Percentiles rank a stretch among this genome's conserved stretches.
Evolutionary conservation across 2,113 vertebrate genomes (phyloP).

Genomic region (Sisor rabdophorus): DNA sequence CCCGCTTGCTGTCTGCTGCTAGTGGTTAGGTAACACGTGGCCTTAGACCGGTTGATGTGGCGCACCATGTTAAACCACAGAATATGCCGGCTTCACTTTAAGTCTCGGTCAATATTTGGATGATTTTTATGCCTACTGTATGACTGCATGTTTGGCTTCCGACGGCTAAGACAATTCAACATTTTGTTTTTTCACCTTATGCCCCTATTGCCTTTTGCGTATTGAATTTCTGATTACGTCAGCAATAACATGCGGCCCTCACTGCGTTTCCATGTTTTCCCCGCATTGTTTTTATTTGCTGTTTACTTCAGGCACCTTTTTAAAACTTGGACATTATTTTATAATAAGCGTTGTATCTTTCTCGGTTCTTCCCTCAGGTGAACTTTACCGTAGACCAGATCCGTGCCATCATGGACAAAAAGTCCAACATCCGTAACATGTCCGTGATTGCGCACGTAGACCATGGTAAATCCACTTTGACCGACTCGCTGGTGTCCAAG

Average conservation of each 20-base stretch:
- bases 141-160: neutral
- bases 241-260: too few relatives aligned
- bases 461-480: conserved; percentile 93
- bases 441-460: conserved; percentile 96
- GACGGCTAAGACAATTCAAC: neutral
- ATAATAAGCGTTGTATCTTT: too few relatives aligned
- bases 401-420: conserved; percentile 97
- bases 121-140: neutral
- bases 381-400: conserved; percentile 98
- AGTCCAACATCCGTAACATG: conserved; percentile 98
- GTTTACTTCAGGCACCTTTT: neutral
- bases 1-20: neutral
- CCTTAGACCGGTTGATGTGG: conserved; percentile 40
- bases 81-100: neutral
- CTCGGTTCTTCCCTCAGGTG: conserved; percentile 69
- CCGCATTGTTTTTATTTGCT: neutral
- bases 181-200: neutral
- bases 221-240: neutral
- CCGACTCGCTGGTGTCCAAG: conserved; percentile 94
- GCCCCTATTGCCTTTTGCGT: neutral
- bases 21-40: conserved; percentile 24
- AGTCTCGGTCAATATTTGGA: neutral
- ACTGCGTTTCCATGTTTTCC: neutral
- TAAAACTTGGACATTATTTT: too few relatives aligned
- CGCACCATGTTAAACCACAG: neutral